Base-by-base conservation (phyloP, 2,888 invertebrate species). In the Cheilosia pagana region DNA sequence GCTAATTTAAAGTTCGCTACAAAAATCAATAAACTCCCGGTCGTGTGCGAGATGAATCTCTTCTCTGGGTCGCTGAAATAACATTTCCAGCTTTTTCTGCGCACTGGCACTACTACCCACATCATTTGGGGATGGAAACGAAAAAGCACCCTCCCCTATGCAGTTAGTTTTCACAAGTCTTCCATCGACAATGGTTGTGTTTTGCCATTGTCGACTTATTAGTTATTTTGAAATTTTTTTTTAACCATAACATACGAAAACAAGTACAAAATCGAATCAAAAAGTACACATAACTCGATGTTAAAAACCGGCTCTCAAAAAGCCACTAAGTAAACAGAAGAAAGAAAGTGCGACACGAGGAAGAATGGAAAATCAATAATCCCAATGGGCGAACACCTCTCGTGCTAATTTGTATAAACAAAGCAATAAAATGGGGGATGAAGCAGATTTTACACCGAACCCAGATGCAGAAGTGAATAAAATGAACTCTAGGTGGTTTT, bases 161-260 rank as follows among this genome's bases (percentile, higher is more conserved):
- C 52, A 39, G 16, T 88, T 88, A 91, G 91, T 91, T 87, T 88
- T 88, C 82, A 87, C 81, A 88, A 89, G 91, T 91, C 91, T 91
- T 91, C 90, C 91, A 90, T 87, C 87, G 88, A 87, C 88, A 89
- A 87, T 88, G 88, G 88, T 87, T 68, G 74, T 67, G 78, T 87
- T 86, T 82, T 82, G 70, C 77, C 76, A 82, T 82, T 86, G 83
- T 79, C 77, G 81, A 86, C 62, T 62, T 65, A 16, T 55, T 63
- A 53, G 23, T 60, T 53, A 62, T 60, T 55, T 62, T 75, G n/a
- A n/a, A n/a, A n/a, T 7, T 70, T 70, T 3, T 31, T 23, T 78
- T 67, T n/a, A 8, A 48, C 1, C 39, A 12, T 35, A 48, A 3
- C 10, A 19, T 25, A 78, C 25, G 25, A 39, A 59, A 10, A 19